Percentiles rank a stretch among this genome's conserved stretches.
Evolutionary conservation across 1,140 invertebrate species (phyloP).

Genomic region (Manduca sexta): DNA sequence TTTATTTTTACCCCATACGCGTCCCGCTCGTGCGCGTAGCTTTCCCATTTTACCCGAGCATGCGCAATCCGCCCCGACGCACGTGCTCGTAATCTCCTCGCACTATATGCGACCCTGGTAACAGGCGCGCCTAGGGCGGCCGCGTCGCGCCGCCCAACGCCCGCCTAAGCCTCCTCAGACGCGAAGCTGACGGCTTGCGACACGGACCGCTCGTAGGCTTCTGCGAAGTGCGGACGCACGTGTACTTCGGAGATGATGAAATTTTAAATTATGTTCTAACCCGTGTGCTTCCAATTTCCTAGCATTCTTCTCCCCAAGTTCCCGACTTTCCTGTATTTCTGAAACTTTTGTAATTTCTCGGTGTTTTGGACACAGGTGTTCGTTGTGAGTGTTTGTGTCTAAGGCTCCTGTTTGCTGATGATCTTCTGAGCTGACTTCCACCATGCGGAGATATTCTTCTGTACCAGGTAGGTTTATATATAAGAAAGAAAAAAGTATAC

Average conservation of each 20-base stretch:
- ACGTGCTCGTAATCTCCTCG: slow-evolving; percentile 46
- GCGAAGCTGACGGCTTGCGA: slow-evolving; percentile 50
- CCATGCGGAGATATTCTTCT: slow-evolving; percentile 48
- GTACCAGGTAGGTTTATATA: slow-evolving; percentile 23
- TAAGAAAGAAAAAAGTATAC: too few species aligned
- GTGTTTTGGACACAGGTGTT: slow-evolving; percentile 20
- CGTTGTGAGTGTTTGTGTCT: slow-evolving; percentile 32
- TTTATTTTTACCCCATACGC: slow-evolving; percentile 46
- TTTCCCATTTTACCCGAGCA: slow-evolving; percentile 54
- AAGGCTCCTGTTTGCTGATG: slow-evolving; percentile 43
- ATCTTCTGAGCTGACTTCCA: slow-evolving; percentile 25
- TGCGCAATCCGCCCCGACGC: slow-evolving; percentile 53
- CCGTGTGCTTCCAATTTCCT: slow-evolving; percentile 6
- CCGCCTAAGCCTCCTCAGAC: slow-evolving; percentile 59
- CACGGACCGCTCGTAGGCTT: slow-evolving; percentile 43
- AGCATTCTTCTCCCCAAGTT: slow-evolving; percentile 1
- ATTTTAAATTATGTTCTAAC: slow-evolving; percentile 3
- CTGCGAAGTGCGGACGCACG: slow-evolving; percentile 39
- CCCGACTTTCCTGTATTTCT: slow-evolving; percentile 2
- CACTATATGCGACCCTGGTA: slow-evolving; percentile 47
- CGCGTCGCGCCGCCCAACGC: slow-evolving; percentile 56
- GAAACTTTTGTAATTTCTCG: slow-evolving; percentile 23
- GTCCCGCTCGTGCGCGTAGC: slow-evolving; percentile 33
- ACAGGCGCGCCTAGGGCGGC: slow-evolving; percentile 66
- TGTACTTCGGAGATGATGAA: slow-evolving; percentile 18